Percentiles rank a stretch among this genome's conserved stretches.
Conservation (phyloP, 2,888 invertebrate species). For the Drepana falcataria region DNA sequence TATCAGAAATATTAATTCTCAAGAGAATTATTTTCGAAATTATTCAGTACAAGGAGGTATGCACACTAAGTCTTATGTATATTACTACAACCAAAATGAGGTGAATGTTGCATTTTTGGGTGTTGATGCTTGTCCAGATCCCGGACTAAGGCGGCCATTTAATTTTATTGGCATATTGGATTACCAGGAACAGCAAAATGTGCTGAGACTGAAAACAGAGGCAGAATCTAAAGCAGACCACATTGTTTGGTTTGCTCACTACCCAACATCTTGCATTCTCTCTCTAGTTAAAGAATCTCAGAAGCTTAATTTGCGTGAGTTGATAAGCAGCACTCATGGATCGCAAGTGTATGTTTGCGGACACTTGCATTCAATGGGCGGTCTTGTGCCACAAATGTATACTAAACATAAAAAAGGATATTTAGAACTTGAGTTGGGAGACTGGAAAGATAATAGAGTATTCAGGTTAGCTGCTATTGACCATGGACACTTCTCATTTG, state of each 20-base stretch:
- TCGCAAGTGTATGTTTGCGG: conserved; percentile 92
- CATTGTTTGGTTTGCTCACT: conserved; percentile 88
- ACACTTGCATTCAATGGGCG: conserved; percentile 91
- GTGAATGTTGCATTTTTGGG: conserved; percentile 89
- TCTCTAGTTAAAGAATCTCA: conserved; percentile 73
- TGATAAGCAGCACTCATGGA: conserved; percentile 79
- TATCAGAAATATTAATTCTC: conserved; percentile 82
- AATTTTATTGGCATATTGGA: conserved; percentile 91
- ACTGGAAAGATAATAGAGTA: conserved; percentile 95
- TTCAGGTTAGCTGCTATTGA: conserved; percentile 91
- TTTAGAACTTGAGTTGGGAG: conserved; percentile 92
- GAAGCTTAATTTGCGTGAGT: conserved; percentile 68
- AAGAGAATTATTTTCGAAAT: conserved; percentile 86
- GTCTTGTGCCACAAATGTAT: conserved; percentile 90
- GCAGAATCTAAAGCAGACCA: conserved; percentile 69
- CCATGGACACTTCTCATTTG: conserved; percentile 92
- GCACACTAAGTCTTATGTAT: conserved; percentile 86
- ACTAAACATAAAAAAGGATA: conserved; percentile 89
- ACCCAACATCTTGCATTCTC: conserved; percentile 92
- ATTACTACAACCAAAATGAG: conserved; percentile 73
- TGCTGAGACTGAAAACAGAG: conserved; percentile 77
- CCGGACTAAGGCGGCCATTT: conserved; percentile 91
- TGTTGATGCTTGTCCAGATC: conserved; percentile 91
- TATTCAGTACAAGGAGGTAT: conserved; percentile 88
- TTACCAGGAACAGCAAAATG: conserved; percentile 73